phyloP scores from a whole-genome alignment of 2,113 vertebrate genomes.

The Neomonachus schauinslandi region DNA sequence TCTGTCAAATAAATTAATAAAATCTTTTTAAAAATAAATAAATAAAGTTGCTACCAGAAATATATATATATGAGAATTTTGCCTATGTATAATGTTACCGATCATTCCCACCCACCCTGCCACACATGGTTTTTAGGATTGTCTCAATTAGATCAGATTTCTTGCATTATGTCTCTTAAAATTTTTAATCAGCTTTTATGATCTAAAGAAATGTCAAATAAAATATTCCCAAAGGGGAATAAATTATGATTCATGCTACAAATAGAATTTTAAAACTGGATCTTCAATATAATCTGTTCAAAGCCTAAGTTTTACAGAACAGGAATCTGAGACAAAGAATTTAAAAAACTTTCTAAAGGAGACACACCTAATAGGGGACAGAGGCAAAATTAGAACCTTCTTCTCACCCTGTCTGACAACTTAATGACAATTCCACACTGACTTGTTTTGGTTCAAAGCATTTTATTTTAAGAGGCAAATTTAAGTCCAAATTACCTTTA shows the following conservation, averaged over 20 bases:
- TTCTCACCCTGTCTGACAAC: neutral
- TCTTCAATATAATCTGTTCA: conserved; percentile 33
- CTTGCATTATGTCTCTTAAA: neutral
- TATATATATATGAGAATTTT: neutral
- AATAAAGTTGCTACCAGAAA: neutral
- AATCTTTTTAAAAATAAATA: no score
- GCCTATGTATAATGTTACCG: neutral
- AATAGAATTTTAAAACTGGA: conserved; percentile 33
- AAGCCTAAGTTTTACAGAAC: conserved; percentile 33
- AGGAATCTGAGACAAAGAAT: neutral
- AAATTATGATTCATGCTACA: conserved; percentile 27
- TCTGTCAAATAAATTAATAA: no score
- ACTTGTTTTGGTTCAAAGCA: neutral
- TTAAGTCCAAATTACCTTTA: neutral
- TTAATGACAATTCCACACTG: neutral
- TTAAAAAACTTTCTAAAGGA: conserved; percentile 21
- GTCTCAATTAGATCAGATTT: conserved; percentile 13
- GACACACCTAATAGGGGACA: neutral
- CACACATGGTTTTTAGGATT: neutral
- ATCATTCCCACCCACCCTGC: neutral
- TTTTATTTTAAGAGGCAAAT: neutral
- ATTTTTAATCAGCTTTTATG: conserved; percentile 48
- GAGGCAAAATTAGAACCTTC: neutral
- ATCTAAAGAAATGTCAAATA: conserved; percentile 55
- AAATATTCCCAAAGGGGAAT: conserved; percentile 36